Base-by-base conservation (phyloP, 2,888 invertebrate species). In the Tenthredo notha region DNA sequence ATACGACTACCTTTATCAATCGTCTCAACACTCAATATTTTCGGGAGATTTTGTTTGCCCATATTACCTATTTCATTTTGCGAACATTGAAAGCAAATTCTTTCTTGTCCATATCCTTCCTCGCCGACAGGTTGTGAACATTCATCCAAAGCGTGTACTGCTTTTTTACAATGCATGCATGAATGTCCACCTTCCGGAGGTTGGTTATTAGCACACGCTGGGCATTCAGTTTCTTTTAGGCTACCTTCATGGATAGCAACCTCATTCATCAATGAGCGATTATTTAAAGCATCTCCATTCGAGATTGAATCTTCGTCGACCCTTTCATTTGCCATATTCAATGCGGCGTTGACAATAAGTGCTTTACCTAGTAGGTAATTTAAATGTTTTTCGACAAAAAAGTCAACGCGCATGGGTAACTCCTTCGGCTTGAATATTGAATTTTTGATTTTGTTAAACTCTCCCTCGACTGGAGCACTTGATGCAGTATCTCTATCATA, bases 401-500 rank as follows among this genome's bases (percentile, higher is more conserved):
- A 58, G 43, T 87, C 87, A 7, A 80, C 67, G n/a, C 86, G 85
- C 82, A 86, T 67, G 33, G 84, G 74, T 58, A 65, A 25, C 29
- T 84, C 67, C 33, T 54, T 25, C 47, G 78, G 83, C 21, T 40
- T 61, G 15, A 85, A 61, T 50, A 87, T 37, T 2, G 50, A 61
- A 12, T 85, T 84, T 86, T 86, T 85, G 40, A 86, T 86, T 12
- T 77, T 80, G 83, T 84, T 33, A 40, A 86, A 86, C 58, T 86
- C 85, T 12, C 61, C 74, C 54, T 86, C 85, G 29, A 86, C 84
- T n/a, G 65, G 47, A 37, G 85, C 86, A 85, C 86, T 87, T 12
- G 83, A 77, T n/a, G 87, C 86, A 29, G 86, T 84, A 54, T 85
- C 61, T 67, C 84, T 58, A 29, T 86, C 86, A 21, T 84, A 86